Evolutionary conservation across 2,888 invertebrate species (phyloP), one percentile per base, ranked within the genome.

Genomic region (Drosophila trichaetosa): DNA sequence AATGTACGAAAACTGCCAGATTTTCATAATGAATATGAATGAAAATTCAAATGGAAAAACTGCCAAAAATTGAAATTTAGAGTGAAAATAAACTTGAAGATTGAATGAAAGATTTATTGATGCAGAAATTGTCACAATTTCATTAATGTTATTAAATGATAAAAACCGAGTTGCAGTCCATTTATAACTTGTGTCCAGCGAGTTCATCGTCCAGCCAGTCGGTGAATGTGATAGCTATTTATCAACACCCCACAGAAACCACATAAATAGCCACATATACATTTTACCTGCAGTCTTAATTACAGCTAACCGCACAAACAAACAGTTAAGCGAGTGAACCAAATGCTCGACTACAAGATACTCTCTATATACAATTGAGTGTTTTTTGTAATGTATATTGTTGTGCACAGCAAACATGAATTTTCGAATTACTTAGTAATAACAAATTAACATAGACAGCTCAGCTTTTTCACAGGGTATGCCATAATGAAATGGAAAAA

Each of bases 241-340:
- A 73, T 62, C 69, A 79, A 57, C 67, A 59, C 38, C 33, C 56
- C 61, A 58, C 69, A 66, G 49, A 58, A 53, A 36, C 63, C 61
- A 54, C 58, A 69, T 29, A 59, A 52, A 34, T 38, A 57, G 27
- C 48, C 13, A 69, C 46, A 46, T 4, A 46, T 61, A 40, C 34
- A 54, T 70, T 54, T 65, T 11, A 77, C 48, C 57, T 73, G 62
- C 60, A 70, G 46, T 72, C 79, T 79, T 80, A 80, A 80, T 80
- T 82, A 80, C 83, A 69, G 18, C 18, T 60, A 69, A 70, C 76
- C 75, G 38, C 80, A 80, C 5, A 56, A 24, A 24, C 5, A 59
- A 27, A 34, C 56, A 38, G 27, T n/a, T 29, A 16, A 33, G 4
- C 4, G 4, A 16, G 6, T 33, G 29, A 21, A 2, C 3, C 7